Conservation (phyloP, 2,797 vertebrate genomes). For the Xiphorhynchus erythropygius region DNA sequence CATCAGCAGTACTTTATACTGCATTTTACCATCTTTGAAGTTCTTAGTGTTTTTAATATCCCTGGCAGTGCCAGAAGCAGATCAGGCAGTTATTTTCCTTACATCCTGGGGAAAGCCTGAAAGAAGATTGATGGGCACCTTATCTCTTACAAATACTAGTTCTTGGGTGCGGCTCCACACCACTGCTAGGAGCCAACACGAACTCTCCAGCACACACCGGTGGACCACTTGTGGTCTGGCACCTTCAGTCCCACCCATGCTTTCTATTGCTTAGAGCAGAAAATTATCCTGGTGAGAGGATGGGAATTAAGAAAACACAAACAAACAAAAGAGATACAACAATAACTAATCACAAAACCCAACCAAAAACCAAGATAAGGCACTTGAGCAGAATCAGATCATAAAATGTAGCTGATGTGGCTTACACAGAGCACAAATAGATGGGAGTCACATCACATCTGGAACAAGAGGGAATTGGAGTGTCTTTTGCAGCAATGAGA, state of each 20-base stretch:
- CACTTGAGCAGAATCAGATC: background rate
- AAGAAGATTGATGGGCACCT: background rate
- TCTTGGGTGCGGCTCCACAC: background rate
- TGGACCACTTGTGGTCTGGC: background rate
- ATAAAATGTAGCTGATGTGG: background rate
- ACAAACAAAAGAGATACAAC: background rate
- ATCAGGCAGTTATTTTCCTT: background rate
- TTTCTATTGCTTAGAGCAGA: background rate
- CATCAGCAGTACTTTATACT: background rate
- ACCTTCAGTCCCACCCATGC: background rate
- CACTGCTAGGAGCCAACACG: background rate
- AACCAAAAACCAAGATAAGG: background rate
- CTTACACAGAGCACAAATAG: background rate
- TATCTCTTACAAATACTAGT: background rate
- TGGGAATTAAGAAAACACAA: background rate
- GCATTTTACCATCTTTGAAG: background rate
- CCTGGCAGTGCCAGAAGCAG: background rate
- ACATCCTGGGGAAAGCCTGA: background rate
- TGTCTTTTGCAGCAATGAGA: background rate
- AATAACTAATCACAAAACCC: background rate
- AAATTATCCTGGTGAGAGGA: rapidly evolving
- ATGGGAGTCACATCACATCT: background rate
- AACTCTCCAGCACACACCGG: background rate
- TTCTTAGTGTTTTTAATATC: background rate
- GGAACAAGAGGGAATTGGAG: background rate